These are phyloP conservation scores for Centrocercus urophasianus DNA, from an alignment of 2,113 vertebrate genomes.

Conservation along the genomic window DNA sequence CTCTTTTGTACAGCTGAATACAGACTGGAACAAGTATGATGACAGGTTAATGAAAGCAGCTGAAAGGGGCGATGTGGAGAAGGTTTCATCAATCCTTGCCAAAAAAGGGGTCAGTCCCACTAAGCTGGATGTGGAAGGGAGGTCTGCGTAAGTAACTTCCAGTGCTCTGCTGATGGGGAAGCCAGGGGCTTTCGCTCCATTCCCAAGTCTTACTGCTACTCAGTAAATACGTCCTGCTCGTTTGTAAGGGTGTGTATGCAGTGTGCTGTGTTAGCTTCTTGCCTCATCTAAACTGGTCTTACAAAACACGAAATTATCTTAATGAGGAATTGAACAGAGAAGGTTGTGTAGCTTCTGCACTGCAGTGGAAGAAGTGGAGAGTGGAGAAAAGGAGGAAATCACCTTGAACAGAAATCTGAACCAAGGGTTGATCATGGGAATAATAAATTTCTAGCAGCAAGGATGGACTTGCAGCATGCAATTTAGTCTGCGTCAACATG, in stretches of 20 bases:
- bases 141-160: constrained; percentile 90
- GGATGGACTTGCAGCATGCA: too few species aligned
- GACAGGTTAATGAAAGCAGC: constrained; percentile 98
- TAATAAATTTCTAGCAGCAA: neutral
- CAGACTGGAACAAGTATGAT: constrained; percentile 98
- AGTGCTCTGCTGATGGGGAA: accelerated
- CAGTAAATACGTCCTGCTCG: accelerated
- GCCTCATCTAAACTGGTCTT: neutral
- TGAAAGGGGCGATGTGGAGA: constrained; percentile 94
- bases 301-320: neutral
- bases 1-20: constrained; percentile 76
- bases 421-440: too few species aligned
- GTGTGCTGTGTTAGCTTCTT: accelerated
- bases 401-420: neutral
- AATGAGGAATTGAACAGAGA: neutral
- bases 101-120: constrained; percentile 93
- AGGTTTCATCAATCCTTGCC: constrained; percentile 89
- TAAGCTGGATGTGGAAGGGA: constrained; percentile 94
- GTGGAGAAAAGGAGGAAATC: neutral
- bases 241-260: accelerated
- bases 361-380: neutral
- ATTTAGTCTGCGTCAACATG: neutral
- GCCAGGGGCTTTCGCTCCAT: accelerated
- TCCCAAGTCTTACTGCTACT: neutral
- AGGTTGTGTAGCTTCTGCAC: too few species aligned